Evolutionary conservation across 2,888 invertebrate genomes (phyloP).

Genomic region (Drosophila planitibia): DNA sequence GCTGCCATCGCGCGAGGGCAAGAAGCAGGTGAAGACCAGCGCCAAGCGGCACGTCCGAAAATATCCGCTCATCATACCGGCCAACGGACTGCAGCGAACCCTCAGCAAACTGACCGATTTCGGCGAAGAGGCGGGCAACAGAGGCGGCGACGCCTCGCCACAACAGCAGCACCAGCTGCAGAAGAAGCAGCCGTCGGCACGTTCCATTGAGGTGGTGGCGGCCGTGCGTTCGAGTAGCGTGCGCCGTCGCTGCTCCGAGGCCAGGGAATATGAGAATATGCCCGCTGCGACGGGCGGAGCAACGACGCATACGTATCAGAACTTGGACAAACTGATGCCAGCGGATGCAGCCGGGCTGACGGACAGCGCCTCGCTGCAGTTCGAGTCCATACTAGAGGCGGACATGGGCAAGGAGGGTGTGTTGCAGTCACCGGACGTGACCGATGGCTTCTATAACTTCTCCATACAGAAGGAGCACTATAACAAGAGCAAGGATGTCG

Average conservation of each 20-base stretch:
- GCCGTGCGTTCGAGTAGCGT: constrained; percentile 72
- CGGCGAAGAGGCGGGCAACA: constrained; percentile 35
- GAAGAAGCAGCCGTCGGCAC: constrained; percentile 23
- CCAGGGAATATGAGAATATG: constrained; percentile 74
- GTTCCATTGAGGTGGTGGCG: constrained; percentile 75
- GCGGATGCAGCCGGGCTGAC: constrained; percentile 74
- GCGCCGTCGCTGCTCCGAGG: constrained; percentile 47
- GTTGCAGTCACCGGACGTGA: constrained; percentile 84
- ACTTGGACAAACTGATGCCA: constrained; percentile 67
- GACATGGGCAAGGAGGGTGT: constrained; percentile 81
- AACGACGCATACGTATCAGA: constrained; percentile 78
- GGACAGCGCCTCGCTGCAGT: constrained; percentile 85
- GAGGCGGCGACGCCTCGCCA: constrained; percentile 20
- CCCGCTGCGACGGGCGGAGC: constrained; percentile 38
- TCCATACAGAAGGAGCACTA: constrained; percentile 85
- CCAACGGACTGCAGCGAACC: constrained; percentile 88
- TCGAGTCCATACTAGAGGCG: constrained; percentile 85
- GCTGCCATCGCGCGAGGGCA: constrained; percentile 90
- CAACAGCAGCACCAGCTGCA: constrained; percentile 35
- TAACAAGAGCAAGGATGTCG: constrained; percentile 81
- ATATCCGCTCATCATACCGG: constrained; percentile 92
- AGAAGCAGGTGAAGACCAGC: constrained; percentile 86
- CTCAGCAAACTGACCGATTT: constrained; percentile 87
- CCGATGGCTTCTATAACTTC: constrained; percentile 85
- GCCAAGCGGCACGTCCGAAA: constrained; percentile 92